Evolutionary conservation across 2,113 vertebrate species (phyloP), one percentile per base, ranked within the genome.

Genomic region (Solenodon paradoxus): DNA sequence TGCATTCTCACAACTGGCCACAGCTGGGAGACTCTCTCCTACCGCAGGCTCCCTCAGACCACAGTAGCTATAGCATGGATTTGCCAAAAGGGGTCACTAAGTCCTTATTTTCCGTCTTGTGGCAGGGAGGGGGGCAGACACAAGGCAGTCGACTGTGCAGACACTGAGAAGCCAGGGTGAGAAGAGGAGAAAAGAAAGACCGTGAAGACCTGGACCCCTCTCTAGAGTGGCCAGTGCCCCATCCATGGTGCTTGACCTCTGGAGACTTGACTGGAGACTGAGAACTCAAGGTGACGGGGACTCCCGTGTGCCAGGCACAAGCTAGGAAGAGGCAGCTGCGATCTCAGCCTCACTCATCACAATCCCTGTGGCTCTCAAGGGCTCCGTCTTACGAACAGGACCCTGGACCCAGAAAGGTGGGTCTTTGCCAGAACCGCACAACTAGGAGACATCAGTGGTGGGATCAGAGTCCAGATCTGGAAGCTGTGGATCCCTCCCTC

Each of bases 51-150:
- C 68, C n/a, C 6, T 79, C 20, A 2, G 15, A 32, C 49, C 35
- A 72, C 32, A 74, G n/a, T 7, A 38, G 64, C 66, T 83, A n/a
- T 94, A 72, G 69, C n/a, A n/a, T 0, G 17, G 61, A 93, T 75
- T 79, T 91, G 89, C 97, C 98, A 97, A 96, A 90, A 98, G 98
- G 91, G 97, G 98, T 96, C 97, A 83, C 97, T 96, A 95, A 97
- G 95, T 84, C 87, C 96, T 88, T 20, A 35, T 64, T n/a, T 97
- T 89, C 78, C 35, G 78, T 74, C 17, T 47, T 3, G n/a, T n/a
- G 40, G 57, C 5, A 9, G 75, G 22, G 2, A 35, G n/a, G n/a
- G n/a, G n/a, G n/a, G n/a, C n/a, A n/a, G n/a, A 3, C 9, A n/a
- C 59, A 3, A 26, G 92, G 45, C 2, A 1, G 45, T 45, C 59